These are phyloP conservation scores for Tethya wilhelma DNA, from an alignment of 37 sponge, comb jelly and placozoan genomes.

Conservation along the genomic window DNA sequence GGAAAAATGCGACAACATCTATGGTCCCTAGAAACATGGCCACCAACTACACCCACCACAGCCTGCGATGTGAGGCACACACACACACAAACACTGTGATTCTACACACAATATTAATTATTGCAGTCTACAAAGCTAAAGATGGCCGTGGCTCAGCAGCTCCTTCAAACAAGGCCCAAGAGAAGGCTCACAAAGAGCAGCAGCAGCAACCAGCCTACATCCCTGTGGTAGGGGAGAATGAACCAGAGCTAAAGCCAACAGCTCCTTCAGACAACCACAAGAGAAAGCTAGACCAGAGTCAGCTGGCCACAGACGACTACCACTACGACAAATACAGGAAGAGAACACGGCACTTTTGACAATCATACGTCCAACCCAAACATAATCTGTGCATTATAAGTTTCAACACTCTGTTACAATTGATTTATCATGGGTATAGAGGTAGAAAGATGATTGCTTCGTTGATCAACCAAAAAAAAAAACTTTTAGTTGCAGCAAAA, in stretches of 20 bases:
- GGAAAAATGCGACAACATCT: conserved; percentile 54
- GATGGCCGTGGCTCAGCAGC: background rate
- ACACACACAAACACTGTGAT: background rate
- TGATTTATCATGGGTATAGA: no score
- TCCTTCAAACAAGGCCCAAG: background rate
- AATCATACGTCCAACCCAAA: background rate
- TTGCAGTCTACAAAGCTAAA: conserved; percentile 63
- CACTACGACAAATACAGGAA: conserved; percentile 92
- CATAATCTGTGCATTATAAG: background rate
- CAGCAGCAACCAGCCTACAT: conserved; percentile 40
- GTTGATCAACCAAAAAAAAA: no score
- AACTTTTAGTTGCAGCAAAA: no score
- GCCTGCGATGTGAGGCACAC: conserved; percentile 68
- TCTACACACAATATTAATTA: background rate
- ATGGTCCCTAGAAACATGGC: conserved; percentile 80
- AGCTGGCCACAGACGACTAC: conserved; percentile 88
- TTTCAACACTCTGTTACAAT: background rate
- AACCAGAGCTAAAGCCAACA: conserved; percentile 55
- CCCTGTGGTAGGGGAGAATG: conserved; percentile 84
- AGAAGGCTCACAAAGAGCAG: conserved; percentile 7
- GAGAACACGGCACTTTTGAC: conserved; percentile 48
- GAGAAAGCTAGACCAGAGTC: conserved; percentile 51
- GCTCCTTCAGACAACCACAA: conserved; percentile 20
- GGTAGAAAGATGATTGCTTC: no score
- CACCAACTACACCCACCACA: conserved; percentile 83